Percentiles rank a stretch among this genome's conserved stretches.
phyloP scores from a whole-genome alignment of 2,113 vertebrate genomes.

The Nothoprocta pentlandii region DNA sequence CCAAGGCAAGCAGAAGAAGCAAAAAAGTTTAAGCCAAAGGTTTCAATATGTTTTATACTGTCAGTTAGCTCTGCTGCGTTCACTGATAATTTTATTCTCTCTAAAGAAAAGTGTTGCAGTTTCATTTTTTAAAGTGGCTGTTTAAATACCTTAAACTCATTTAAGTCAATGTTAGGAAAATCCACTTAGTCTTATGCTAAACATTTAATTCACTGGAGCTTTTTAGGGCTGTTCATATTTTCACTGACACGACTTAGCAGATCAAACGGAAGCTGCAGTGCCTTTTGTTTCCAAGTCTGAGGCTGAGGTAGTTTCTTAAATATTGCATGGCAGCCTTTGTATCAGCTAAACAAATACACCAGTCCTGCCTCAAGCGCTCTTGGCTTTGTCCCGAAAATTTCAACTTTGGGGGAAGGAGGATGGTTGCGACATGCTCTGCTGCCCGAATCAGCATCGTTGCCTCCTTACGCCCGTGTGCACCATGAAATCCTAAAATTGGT shows the following conservation, averaged over 20 bases:
- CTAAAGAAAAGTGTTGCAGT: background rate
- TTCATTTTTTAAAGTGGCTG: background rate
- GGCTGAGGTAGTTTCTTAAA: background rate
- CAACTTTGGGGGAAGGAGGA: background rate
- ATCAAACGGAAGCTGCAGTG: background rate
- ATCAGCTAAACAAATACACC: background rate
- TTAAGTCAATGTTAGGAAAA: background rate
- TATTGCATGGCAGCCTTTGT: background rate
- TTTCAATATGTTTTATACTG: background rate
- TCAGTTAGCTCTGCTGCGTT: background rate
- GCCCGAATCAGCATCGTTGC: background rate
- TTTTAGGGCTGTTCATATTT: background rate
- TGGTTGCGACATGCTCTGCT: background rate
- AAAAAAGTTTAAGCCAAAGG: background rate
- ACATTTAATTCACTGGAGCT: background rate
- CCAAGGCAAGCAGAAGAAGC: background rate
- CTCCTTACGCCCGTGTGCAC: background rate
- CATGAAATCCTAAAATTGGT: background rate
- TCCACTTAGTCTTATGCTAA: background rate
- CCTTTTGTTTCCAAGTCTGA: background rate
- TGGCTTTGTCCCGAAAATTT: background rate
- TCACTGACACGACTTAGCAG: background rate
- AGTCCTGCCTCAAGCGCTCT: background rate
- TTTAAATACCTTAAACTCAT: background rate
- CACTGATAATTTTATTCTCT: background rate